Percentiles rank a stretch among this genome's conserved stretches.
phyloP scores from a whole-genome alignment of 1,140 invertebrate genomes.

The Scaptodrosophila lebanonensis region DNA sequence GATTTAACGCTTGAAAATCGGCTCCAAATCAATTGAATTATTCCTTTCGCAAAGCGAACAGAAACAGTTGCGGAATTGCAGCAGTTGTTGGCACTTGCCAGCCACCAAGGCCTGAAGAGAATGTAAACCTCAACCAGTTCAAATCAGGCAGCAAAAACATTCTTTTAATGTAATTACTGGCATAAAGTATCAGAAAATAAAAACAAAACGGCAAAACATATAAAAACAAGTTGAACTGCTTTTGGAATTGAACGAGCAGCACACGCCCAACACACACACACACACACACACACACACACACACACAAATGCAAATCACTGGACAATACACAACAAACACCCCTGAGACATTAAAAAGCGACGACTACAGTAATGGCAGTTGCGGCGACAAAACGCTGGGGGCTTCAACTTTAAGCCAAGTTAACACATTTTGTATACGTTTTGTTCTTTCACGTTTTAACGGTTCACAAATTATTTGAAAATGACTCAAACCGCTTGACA shows the following conservation, averaged over 20 bases:
- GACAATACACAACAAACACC: no score
- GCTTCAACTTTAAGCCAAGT: constrained; percentile 30
- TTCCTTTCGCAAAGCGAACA: background rate
- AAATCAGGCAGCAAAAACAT: constrained; percentile 30
- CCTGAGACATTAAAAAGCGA: no score
- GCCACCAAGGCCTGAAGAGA: constrained; percentile 58
- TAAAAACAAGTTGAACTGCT: constrained; percentile 58
- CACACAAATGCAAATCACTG: no score
- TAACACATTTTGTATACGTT: constrained; percentile 17
- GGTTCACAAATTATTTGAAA: constrained; percentile 8
- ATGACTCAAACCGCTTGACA: no score
- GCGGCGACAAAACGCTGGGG: constrained; percentile 1
- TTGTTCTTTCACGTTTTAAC: constrained; percentile 6
- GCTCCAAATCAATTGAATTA: background rate
- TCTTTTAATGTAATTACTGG: constrained; percentile 50
- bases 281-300: constrained; percentile 3
- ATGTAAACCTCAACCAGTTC: constrained; percentile 44
- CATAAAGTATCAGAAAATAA: constrained; percentile 39
- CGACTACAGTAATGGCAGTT: no score
- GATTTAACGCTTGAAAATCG: constrained; percentile 8
- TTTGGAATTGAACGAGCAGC: constrained; percentile 15
- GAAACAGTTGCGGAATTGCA: constrained; percentile 50
- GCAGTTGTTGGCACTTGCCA: constrained; percentile 7
- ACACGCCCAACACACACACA: constrained; percentile 17
- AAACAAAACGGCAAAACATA: constrained; percentile 6